These are phyloP conservation scores for Motacilla tschutschensis DNA, from an alignment of 2,113 vertebrate species.

Conservation along the genomic window DNA sequence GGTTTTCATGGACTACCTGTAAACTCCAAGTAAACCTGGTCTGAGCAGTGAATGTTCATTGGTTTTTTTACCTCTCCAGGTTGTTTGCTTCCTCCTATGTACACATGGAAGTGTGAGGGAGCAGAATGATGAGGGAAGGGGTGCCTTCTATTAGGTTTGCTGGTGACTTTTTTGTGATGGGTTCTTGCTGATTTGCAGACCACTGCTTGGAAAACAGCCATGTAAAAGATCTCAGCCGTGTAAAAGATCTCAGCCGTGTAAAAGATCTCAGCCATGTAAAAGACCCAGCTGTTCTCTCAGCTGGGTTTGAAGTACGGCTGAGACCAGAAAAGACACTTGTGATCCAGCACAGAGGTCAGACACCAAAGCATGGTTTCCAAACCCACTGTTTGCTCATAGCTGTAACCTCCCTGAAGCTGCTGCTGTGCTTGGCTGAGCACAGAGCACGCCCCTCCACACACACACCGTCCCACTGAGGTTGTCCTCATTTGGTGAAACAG, in stretches of 20 bases:
- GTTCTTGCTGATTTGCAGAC: neutral
- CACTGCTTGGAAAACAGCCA: neutral
- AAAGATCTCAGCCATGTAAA: neutral
- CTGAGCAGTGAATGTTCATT: neutral
- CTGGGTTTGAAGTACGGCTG: neutral
- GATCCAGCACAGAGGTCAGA: neutral
- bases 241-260: neutral
- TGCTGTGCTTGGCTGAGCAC: neutral
- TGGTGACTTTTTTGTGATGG: neutral
- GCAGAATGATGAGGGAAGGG: neutral
- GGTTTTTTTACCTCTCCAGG: neutral
- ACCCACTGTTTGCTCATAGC: neutral
- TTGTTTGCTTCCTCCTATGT: neutral
- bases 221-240: neutral
- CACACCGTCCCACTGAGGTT: neutral
- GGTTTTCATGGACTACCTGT: neutral
- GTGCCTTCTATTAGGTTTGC: rapidly evolving
- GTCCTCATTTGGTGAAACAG: neutral
- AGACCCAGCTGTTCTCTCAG: neutral
- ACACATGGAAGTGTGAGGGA: neutral
- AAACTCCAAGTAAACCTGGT: neutral
- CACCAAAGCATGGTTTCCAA: neutral
- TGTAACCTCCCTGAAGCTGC: neutral
- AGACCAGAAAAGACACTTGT: neutral
- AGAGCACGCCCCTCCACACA: neutral